Percentiles rank a stretch among this genome's conserved stretches.
These are phyloP conservation scores for Tupaia tana DNA, from an alignment of 2,113 vertebrate genomes.

Conservation along the genomic window DNA sequence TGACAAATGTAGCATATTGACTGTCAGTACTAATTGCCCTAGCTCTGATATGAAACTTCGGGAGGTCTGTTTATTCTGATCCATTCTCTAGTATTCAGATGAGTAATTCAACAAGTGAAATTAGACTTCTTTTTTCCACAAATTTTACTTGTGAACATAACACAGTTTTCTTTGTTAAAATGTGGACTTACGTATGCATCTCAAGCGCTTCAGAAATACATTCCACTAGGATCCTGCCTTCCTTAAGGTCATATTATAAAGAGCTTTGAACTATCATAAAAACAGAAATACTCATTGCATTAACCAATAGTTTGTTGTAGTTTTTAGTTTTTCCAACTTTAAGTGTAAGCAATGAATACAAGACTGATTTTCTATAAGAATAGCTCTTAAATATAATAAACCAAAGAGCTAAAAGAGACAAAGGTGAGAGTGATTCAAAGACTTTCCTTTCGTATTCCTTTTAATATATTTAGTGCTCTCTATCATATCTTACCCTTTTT, in stretches of 20 bases:
- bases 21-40: not conserved
- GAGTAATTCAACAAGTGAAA: not conserved
- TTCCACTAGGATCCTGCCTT: not conserved
- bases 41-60: not conserved
- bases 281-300: not conserved
- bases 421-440: not conserved
- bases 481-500: not conserved
- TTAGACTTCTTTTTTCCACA: not conserved
- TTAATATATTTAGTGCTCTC: not conserved
- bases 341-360: not conserved
- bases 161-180: not conserved
- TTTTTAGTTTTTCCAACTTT: not conserved
- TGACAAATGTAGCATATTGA: not conserved
- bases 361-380: not conserved
- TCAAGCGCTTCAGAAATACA: not conserved
- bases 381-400: slow-evolving; percentile 7
- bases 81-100: not conserved
- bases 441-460: not conserved
- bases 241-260: not conserved
- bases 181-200: not conserved
- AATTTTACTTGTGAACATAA: not conserved
- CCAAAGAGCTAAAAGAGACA: not conserved
- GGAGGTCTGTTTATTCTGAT: not conserved
- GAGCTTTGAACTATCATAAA: not conserved
- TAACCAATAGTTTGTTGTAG: not conserved